A percentile compares a stretch with the other conserved stretches of the same genome.
phyloP scores from a whole-genome alignment of 2,797 vertebrate species.

The Alexandromys oeconomus region DNA sequence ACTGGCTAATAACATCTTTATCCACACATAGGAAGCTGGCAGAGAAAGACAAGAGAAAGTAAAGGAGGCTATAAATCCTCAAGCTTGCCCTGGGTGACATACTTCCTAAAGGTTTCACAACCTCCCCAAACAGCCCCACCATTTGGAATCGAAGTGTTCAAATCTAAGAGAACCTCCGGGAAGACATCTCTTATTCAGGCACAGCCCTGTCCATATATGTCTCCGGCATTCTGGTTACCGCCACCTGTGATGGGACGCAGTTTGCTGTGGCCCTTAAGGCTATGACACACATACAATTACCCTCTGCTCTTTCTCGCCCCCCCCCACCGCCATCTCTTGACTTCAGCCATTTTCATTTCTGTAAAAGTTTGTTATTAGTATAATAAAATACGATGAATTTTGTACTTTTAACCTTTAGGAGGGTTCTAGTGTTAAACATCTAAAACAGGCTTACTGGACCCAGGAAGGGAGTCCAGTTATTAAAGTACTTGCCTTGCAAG shows the following conservation, averaged over 20 bases:
- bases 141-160: background rate
- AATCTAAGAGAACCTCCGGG: no score
- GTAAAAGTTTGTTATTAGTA: background rate
- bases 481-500: background rate
- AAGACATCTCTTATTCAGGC: background rate
- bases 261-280: background rate
- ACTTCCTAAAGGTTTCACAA: background rate
- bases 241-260: no score
- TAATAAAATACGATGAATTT: background rate
- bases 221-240: background rate
- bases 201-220: background rate
- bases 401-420: background rate
- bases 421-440: background rate
- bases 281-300: background rate
- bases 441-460: background rate
- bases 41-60: background rate
- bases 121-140: background rate
- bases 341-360: background rate
- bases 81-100: background rate
- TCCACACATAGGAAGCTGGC: background rate
- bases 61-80: background rate
- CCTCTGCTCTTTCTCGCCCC: background rate
- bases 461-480: background rate
- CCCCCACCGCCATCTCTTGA: background rate
- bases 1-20: background rate